Percentiles rank a stretch among this genome's conserved stretches.
Evolutionary conservation across 2,797 vertebrate species (phyloP).

Genomic region (Malurus splendens): DNA sequence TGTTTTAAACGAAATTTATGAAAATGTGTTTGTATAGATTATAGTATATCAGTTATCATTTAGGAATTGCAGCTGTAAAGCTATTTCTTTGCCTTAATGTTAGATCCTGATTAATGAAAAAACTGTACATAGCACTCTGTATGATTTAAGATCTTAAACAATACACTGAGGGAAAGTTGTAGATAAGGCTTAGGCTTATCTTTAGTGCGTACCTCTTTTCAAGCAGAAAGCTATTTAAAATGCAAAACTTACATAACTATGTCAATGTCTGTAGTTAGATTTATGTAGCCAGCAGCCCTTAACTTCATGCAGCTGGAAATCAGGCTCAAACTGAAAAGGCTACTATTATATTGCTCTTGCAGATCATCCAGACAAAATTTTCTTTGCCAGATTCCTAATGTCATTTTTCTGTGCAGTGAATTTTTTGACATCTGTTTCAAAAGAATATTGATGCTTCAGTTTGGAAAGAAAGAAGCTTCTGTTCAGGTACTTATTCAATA

Average conservation of each 20-base stretch:
- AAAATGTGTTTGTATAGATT: not conserved
- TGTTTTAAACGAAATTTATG: not conserved
- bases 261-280: not conserved
- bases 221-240: not conserved
- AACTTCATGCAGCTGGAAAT: not conserved
- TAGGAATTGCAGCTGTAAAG: not conserved
- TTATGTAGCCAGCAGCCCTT: not conserved
- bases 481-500: not conserved
- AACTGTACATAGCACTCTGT: not conserved
- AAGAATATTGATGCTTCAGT: not conserved
- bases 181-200: not conserved
- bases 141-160: not conserved
- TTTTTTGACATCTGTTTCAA: not conserved
- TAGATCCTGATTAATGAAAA: not conserved
- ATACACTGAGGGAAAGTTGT: not conserved
- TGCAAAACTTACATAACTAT: not conserved
- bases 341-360: not conserved
- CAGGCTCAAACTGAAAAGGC: not conserved
- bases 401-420: not conserved
- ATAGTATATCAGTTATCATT: not conserved
- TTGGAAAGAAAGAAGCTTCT: not conserved
- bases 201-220: not conserved
- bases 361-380: not conserved
- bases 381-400: not conserved
- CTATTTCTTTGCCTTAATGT: not conserved